Evolutionary conservation across 2,113 vertebrate genomes (phyloP), one percentile per base, ranked within the genome.

Genomic region (Epinephelus moara): DNA sequence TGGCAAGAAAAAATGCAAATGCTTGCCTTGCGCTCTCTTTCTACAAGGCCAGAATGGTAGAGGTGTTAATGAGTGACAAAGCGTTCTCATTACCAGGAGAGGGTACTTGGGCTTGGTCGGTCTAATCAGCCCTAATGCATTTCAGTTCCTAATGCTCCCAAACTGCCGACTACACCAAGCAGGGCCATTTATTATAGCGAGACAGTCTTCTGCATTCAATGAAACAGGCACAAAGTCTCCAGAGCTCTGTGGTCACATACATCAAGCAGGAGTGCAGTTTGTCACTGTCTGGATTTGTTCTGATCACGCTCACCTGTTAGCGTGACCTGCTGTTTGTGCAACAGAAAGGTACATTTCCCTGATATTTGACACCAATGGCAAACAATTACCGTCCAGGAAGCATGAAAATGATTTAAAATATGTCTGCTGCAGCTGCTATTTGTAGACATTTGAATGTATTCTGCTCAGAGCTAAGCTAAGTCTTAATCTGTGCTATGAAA

Each of bases 1-100:
- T 81, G 63, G 81, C 57, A 70, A 76, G 47, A 81, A 50, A 75
- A 85, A 84, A 85, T 89, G 87, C 85, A 90, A 89, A 92, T 76
- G 64, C 64, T 72, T 27, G 30, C 59, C 64, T 70, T 42, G 55
- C 75, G 63, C 78, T 68, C 74, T 81, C 59, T 75, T 59, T 61
- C 49, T 69, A 56, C 71, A 52, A 80, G 82, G 78, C 83, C 71
- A 63, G 75, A 85, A 68, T 55, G 77, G 72, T 70, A 13, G 81
- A 88, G 62, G 88, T 87, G 85, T 91, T 95, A 96, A 95, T 91
- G 91, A 94, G 89, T 93, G 88, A 94, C 92, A 94, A 94, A 94
- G 90, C 79, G 68, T 88, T 94, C 88, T 92, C 94, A 95, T 95
- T 94, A 94, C 89, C 82, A 84, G 78, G 78, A 91, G 89, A 93